Percentiles rank a stretch among this genome's conserved stretches.
Evolutionary conservation across 2,888 invertebrate species (phyloP).

Genomic region (Erebia aethiops): DNA sequence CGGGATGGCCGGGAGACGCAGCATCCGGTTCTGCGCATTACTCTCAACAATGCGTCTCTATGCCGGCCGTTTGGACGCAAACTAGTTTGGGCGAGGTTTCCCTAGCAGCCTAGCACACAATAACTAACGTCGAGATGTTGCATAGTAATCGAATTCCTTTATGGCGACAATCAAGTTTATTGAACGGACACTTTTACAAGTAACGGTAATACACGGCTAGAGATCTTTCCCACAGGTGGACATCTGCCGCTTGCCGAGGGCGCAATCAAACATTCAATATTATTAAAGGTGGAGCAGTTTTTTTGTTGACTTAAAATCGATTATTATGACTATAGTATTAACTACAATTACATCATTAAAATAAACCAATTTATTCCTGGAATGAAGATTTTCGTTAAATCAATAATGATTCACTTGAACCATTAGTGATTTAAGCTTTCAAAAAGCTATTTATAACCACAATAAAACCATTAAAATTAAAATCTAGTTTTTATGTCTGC

Average conservation of each 20-base stretch:
- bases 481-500: not conserved
- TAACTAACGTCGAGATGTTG: conserved; percentile 58
- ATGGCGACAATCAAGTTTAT: conserved; percentile 63
- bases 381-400: not conserved
- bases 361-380: not conserved
- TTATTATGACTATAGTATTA: too few relatives aligned
- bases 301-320: too few relatives aligned
- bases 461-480: too few relatives aligned
- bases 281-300: conserved; percentile 3
- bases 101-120: conserved; percentile 62
- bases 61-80: conserved; percentile 70
- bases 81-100: conserved; percentile 75
- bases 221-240: conserved; percentile 38
- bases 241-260: conserved; percentile 32
- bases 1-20: conserved; percentile 69
- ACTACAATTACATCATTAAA: too few relatives aligned
- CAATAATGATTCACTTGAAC: too few relatives aligned
- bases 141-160: conserved; percentile 77
- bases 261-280: not conserved
- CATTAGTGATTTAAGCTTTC: too few relatives aligned
- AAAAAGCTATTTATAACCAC: too few relatives aligned
- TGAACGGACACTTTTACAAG: conserved; percentile 63
- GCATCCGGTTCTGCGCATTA: conserved; percentile 80
- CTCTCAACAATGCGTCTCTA: conserved; percentile 73
- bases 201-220: conserved; percentile 50